phyloP scores from a whole-genome alignment of 2,113 vertebrate genomes.

The Peromyscus leucopus region DNA sequence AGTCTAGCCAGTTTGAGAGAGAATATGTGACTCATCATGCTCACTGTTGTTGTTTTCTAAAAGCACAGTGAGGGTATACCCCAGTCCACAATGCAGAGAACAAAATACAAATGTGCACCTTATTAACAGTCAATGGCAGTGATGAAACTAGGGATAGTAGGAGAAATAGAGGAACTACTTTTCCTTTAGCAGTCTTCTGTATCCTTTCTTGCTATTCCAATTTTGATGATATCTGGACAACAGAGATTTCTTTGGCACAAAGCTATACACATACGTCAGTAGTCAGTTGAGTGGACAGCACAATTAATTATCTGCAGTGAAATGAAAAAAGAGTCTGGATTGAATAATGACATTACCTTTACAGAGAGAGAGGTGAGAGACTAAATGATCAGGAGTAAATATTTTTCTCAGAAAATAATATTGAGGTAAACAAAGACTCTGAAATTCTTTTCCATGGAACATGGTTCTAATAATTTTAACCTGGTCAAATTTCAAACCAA shows the following conservation, averaged over 20 bases:
- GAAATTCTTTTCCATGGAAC: background rate
- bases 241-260: slow-evolving; percentile 45
- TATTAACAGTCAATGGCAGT: slow-evolving; percentile 24
- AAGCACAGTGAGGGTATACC: background rate
- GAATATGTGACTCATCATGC: background rate
- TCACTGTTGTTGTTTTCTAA: background rate
- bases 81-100: background rate
- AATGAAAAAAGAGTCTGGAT: background rate
- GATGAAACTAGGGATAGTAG: slow-evolving; percentile 7
- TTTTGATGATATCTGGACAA: slow-evolving; percentile 60
- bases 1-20: background rate
- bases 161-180: slow-evolving; percentile 19
- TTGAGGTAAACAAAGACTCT: slow-evolving; percentile 37
- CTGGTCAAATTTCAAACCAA: slow-evolving; percentile 49
- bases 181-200: background rate
- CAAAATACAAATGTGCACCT: background rate
- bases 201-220: slow-evolving; percentile 36
- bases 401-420: slow-evolving; percentile 41
- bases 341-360: slow-evolving; percentile 37
- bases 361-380: background rate
- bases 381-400: slow-evolving; percentile 28
- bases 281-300: slow-evolving; percentile 26
- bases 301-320: slow-evolving; percentile 66
- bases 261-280: background rate
- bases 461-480: background rate